Evolutionary conservation across 2,888 invertebrate species (phyloP).

Genomic region (Andrena trimmerana): DNA sequence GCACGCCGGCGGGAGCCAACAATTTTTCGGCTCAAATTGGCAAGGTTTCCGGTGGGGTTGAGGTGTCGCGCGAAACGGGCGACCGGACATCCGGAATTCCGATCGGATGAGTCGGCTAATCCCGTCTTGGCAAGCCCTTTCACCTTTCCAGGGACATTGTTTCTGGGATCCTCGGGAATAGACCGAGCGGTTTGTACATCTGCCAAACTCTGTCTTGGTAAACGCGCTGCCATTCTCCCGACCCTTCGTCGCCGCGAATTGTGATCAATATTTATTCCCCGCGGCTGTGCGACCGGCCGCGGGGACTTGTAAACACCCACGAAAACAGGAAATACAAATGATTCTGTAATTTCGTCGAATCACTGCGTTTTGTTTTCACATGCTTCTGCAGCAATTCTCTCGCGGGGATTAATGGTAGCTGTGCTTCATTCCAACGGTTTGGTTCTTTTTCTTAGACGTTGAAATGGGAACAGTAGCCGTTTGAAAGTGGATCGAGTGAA

Average conservation of each 20-base stretch:
- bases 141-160: slow-evolving; percentile 61
- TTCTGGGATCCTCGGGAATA: slow-evolving; percentile 62
- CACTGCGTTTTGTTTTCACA: not conserved
- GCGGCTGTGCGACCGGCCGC: slow-evolving; percentile 10
- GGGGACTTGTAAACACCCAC: slow-evolving; percentile 29
- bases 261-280: slow-evolving; percentile 34
- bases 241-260: slow-evolving; percentile 7
- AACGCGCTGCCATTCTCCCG: slow-evolving; percentile 8
- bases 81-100: slow-evolving; percentile 64
- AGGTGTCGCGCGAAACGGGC: slow-evolving; percentile 33
- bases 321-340: slow-evolving; percentile 7
- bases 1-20: slow-evolving; percentile 9
- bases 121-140: slow-evolving; percentile 56
- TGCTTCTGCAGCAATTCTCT: not conserved
- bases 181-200: slow-evolving; percentile 49
- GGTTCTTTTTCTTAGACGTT: too few relatives aligned
- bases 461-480: too few relatives aligned
- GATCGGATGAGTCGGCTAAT: slow-evolving; percentile 40
- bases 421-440: not conserved
- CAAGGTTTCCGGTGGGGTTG: slow-evolving; percentile 11
- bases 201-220: slow-evolving; percentile 50
- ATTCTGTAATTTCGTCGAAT: not conserved
- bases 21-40: slow-evolving; percentile 25
- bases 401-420: not conserved
- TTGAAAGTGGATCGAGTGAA: not conserved